A percentile compares a stretch with the other conserved stretches of the same genome.
These are phyloP conservation scores for Carabus problematicus DNA, from an alignment of 2,888 invertebrate genomes.

Conservation along the genomic window DNA sequence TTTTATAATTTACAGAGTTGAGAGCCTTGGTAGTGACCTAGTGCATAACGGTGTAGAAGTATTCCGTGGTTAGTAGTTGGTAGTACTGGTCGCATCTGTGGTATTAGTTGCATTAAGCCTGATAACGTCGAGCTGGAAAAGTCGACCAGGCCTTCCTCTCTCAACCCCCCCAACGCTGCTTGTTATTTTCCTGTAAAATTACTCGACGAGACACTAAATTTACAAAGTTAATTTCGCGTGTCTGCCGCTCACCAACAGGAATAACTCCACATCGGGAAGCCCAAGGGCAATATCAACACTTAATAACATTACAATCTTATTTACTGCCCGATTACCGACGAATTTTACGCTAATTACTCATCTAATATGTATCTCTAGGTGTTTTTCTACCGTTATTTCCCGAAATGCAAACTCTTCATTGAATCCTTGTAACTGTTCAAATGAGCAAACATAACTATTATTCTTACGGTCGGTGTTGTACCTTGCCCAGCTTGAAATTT, in stretches of 20 bases:
- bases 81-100: too few species aligned
- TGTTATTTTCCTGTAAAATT: not conserved
- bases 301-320: slow-evolving; percentile 40
- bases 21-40: not conserved
- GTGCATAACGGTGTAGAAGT: not conserved
- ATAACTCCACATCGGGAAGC: not conserved
- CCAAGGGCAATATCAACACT: slow-evolving; percentile 29
- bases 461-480: not conserved
- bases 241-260: too few species aligned
- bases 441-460: not conserved
- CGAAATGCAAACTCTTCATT: slow-evolving; percentile 6
- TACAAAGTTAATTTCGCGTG: slow-evolving; percentile 5
- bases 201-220: slow-evolving; percentile 6
- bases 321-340: slow-evolving; percentile 36
- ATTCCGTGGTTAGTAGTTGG: not conserved
- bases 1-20: not conserved
- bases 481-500: not conserved
- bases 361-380: slow-evolving; percentile 17
- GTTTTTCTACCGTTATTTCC: slow-evolving; percentile 8
- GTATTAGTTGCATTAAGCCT: too few species aligned
- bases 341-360: slow-evolving; percentile 31
- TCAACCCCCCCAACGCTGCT: too few species aligned
- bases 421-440: slow-evolving; percentile 10
- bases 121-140: too few species aligned
- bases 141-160: too few species aligned